phyloP scores from a whole-genome alignment of 2,888 invertebrate species.

The Aphodius sticticus region DNA sequence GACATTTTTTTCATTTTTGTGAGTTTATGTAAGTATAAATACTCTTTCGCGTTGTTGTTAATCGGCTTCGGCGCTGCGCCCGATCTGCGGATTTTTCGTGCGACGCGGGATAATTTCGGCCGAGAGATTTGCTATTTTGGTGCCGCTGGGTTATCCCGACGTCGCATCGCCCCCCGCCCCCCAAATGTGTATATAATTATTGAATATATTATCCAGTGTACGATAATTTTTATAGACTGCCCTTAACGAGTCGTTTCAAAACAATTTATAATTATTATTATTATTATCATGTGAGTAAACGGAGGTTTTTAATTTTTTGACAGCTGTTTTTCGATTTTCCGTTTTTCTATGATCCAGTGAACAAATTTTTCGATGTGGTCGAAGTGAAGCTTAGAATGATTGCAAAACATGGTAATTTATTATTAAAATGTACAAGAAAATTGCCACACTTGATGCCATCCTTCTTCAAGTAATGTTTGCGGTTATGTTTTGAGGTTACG shows the following conservation, averaged over 20 bases:
- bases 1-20: background rate
- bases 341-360: background rate
- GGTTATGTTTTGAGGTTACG: too few relatives aligned
- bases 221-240: background rate
- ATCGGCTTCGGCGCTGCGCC: background rate
- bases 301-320: background rate
- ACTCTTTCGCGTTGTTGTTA: conserved; percentile 4
- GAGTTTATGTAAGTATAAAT: background rate
- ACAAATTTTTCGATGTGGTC: background rate
- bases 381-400: too few relatives aligned
- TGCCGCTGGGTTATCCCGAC: background rate
- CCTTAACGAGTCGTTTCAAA: background rate
- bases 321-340: background rate
- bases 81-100: background rate
- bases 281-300: background rate
- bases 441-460: background rate
- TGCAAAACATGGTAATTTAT: too few relatives aligned
- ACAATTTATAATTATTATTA: background rate
- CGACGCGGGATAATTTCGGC: background rate
- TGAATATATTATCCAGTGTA: conserved; percentile 4
- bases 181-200: background rate
- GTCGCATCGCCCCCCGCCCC: background rate
- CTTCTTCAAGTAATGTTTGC: background rate
- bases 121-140: background rate
- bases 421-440: background rate